A percentile compares a stretch with the other conserved stretches of the same genome.
Evolutionary conservation across 2,888 invertebrate genomes (phyloP).

Genomic region (Drosophila borborema): DNA sequence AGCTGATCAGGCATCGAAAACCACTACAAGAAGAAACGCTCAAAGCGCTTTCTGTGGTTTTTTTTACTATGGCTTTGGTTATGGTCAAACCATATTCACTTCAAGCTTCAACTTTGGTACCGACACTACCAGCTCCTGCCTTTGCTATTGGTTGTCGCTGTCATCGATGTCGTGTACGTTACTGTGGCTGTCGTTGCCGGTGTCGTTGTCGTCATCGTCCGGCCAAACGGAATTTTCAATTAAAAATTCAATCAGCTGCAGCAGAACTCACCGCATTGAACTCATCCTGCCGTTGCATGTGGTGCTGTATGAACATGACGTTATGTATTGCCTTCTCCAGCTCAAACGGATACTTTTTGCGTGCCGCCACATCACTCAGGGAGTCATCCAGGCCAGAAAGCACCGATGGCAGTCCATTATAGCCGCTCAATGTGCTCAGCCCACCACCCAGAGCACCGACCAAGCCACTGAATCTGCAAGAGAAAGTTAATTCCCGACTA

Average conservation of each 20-base stretch:
- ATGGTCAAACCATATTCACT: slow-evolving; percentile 25
- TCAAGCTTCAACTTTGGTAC: slow-evolving; percentile 1
- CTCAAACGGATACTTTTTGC: slow-evolving; percentile 96
- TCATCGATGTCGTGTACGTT: slow-evolving; percentile 11
- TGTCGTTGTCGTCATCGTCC: slow-evolving; percentile 25
- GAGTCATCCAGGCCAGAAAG: slow-evolving; percentile 94
- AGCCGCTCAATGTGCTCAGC: slow-evolving; percentile 87
- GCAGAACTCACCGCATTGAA: slow-evolving; percentile 92
- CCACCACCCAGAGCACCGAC: slow-evolving; percentile 90
- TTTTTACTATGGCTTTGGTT: slow-evolving; percentile 1
- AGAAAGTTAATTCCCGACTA: slow-evolving; percentile 47
- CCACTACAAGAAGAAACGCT: slow-evolving; percentile 30
- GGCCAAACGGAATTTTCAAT: slow-evolving; percentile 76
- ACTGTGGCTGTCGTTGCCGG: slow-evolving; percentile 10
- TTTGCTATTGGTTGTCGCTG: slow-evolving; percentile 14
- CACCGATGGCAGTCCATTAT: slow-evolving; percentile 93
- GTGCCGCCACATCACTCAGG: slow-evolving; percentile 90
- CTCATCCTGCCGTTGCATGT: slow-evolving; percentile 96
- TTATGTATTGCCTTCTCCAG: slow-evolving; percentile 97
- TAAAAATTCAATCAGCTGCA: slow-evolving; percentile 80
- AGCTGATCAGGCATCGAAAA: slow-evolving; percentile 45
- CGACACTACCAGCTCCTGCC: background rate
- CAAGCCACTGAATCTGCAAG: slow-evolving; percentile 89
- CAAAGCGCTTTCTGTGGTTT: slow-evolving; percentile 71
- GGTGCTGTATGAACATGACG: slow-evolving; percentile 97